Base-by-base conservation (phyloP, 1,140 invertebrate species). In the Lepidurus packardi region DNA sequence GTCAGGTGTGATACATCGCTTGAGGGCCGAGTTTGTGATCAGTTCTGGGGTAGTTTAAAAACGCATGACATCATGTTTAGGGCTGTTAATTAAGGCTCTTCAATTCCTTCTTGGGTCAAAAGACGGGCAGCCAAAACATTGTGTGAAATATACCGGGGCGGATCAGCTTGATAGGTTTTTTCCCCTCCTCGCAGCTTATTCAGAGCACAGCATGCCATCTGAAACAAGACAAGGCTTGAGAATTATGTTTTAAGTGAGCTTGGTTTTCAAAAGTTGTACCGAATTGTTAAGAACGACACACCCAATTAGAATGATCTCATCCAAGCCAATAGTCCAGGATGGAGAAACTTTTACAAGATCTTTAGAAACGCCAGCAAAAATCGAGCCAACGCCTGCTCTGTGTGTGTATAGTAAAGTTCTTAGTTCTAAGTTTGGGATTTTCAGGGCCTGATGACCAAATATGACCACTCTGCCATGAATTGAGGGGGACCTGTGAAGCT, bases 241-340 rank as follows among this genome's bases (percentile, higher is more conserved):
- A 7, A 65, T n/a, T 65, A 65, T 7, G 16, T 65, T 65, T 65
- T 65, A n/a, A 65, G 21, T n/a, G 13, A 13, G 53, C 7, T 65
- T 13, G 8, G 53, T 65, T 65, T 65, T 21, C 16, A 65, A 65
- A 65, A 65, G 53, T 65, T 65, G 53, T 65, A 65, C 16, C 21
- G 53, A 65, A 65, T n/a, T 65, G 16, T n/a, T 21, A n/a, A 65
- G 53, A 65, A 65, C 53, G 53, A 65, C 53, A 65, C 53, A 65
- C 53, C 53, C 53, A 65, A 65, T 65, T 65, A 65, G 53, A n/a
- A 65, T 65, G 53, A 65, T 65, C 13, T 65, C 53, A 65, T 65
- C 53, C 53, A 65, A 65, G 4, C 53, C 34, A 34, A 34, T 34
- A n/a, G 21, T 65, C 53, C 53, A 65, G 53, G 21, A 65, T 65